Evolutionary conservation across 2,113 vertebrate genomes (phyloP).

Genomic region (Danio rerio): GRCz12tu NC_133199.1:29585501-29586000

Average conservation of each 20-base stretch:
- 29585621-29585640: too few relatives aligned
- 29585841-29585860: constrained; percentile 17
- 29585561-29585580: too few relatives aligned
- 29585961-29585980: not conserved
- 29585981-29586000: not conserved
- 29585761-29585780: not conserved
- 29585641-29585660: too few relatives aligned
- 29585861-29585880: not conserved
- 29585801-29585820: not conserved
- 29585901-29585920: not conserved
- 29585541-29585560: too few relatives aligned
- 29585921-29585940: constrained; percentile 13
- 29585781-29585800: not conserved
- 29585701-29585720: too few relatives aligned
- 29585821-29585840: constrained; percentile 4
- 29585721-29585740: too few relatives aligned
- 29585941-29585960: not conserved
- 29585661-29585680: too few relatives aligned
- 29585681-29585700: too few relatives aligned
- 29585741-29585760: not conserved
- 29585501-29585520: too few relatives aligned
- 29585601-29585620: too few relatives aligned
- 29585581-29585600: too few relatives aligned
- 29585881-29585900: constrained; percentile 10
- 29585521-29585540: too few relatives aligned